Conservation (phyloP, 2,113 vertebrate genomes). For the Callipepla squamata region DNA sequence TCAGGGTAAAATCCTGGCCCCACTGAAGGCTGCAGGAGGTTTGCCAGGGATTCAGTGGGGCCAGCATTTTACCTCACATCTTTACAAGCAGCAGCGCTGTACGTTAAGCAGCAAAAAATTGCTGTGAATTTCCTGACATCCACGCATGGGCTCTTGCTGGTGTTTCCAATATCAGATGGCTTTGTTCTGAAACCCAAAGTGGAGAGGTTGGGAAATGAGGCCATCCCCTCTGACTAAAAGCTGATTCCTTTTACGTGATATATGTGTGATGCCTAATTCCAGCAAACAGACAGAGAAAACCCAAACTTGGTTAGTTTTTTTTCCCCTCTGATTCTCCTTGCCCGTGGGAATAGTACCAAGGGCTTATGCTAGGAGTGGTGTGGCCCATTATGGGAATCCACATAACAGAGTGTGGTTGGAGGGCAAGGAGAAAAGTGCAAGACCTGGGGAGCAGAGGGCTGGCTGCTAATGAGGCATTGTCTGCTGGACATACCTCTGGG, state of each 20-base stretch:
- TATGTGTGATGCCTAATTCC: not conserved
- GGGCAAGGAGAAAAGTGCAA: not conserved
- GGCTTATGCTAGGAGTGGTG: not conserved
- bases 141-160: not conserved
- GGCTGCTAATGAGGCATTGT: slow-evolving; percentile 72
- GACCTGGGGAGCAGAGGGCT: slow-evolving; percentile 49
- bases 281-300: not conserved
- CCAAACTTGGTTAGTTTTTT: not conserved
- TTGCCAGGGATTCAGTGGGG: slow-evolving; percentile 56
- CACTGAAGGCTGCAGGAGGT: slow-evolving; percentile 8
- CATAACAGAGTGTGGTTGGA: fast-evolving
- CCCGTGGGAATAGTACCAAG: not conserved
- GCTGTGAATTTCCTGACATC: slow-evolving; percentile 33
- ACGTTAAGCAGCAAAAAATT: slow-evolving; percentile 48
- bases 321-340: not conserved
- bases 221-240: not conserved
- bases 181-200: not conserved
- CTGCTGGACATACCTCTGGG: slow-evolving; percentile 70
- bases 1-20: slow-evolving; percentile 43
- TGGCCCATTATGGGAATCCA: not conserved
- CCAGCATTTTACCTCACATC: slow-evolving; percentile 54
- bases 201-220: not conserved
- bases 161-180: not conserved
- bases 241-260: not conserved
- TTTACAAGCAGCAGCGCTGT: slow-evolving; percentile 20